Base-by-base conservation (phyloP, 1,140 invertebrate species). In the Episyrphus balteatus region DNA sequence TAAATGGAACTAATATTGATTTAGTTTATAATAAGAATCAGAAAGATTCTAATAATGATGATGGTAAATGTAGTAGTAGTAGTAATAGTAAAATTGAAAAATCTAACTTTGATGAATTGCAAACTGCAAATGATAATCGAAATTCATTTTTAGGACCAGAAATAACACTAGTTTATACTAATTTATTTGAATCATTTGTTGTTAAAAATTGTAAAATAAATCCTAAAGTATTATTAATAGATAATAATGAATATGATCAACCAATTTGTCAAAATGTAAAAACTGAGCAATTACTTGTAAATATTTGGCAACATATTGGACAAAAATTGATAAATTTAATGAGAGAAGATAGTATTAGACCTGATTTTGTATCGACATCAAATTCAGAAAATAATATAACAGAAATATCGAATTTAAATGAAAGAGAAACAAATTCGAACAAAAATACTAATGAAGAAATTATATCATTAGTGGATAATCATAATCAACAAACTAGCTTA, bases 231-330 rank as follows among this genome's bases (percentile, higher is more conserved):
- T 33, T 51, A n/a, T n/a, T n/a, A n/a, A n/a, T n/a, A 46, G 17
- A 31, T 55, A n/a, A 48, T 53, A 33, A 49, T 21, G 5, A 44
- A 50, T 53, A 11, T 36, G 39, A 58, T 30, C n/a, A 71, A 70
- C 8, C 68, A 75, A 0, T 79, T 80, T 0, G 79, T 84, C 55
- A 83, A 80, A 39, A 90, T 87, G 2, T 88, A 88, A 26, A 26
- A 26, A 26, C 21, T 26, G 21, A 26, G 0, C 86, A 88, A 0
- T 63, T 92, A n/a, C 84, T 91, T 38, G 86, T 87, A 11, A 90
- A 91, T 72, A 88, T 92, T 0, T 90, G 92, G 85, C 83, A 90
- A 50, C 89, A 94, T 54, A 93, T 94, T 38, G 87, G 88, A 2
- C 86, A 86, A 37, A 70, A 88, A n/a, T 68, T 94, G 30, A 86